phyloP scores from a whole-genome alignment of 2,797 vertebrate genomes.

The Erethizon dorsatum region DNA sequence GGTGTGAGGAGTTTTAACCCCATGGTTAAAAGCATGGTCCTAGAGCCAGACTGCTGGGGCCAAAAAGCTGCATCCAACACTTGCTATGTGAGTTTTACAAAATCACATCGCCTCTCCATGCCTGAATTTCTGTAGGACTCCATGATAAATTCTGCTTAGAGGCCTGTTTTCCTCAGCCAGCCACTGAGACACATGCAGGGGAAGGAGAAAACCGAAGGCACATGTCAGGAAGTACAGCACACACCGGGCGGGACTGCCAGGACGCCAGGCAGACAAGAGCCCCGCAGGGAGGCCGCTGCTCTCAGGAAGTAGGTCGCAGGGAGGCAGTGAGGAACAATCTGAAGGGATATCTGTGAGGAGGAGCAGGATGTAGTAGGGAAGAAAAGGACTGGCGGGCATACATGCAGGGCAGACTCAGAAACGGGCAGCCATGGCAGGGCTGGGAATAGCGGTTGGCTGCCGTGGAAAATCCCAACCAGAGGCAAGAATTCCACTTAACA shows the following conservation, averaged over 20 bases:
- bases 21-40: neutral
- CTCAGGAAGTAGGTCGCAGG: neutral
- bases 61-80: neutral
- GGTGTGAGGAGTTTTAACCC: neutral
- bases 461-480: conserved; percentile 76
- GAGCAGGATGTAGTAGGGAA: neutral
- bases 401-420: neutral
- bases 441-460: neutral
- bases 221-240: neutral
- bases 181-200: neutral
- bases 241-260: fast-evolving
- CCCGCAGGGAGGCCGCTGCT: neutral
- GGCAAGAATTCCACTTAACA: conserved; percentile 59
- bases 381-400: neutral
- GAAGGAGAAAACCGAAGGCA: neutral
- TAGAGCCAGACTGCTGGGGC: neutral
- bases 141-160: fast-evolving
- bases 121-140: neutral
- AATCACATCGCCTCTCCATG: neutral
- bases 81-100: neutral
- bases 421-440: neutral
- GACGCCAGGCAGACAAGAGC: neutral
- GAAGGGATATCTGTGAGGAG: neutral
- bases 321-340: neutral
- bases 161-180: neutral